A percentile compares a stretch with the other conserved stretches of the same genome.
These are phyloP conservation scores for Paedocypris micromegethes DNA, from an alignment of 2,797 vertebrate species.

Conservation along the genomic window DNA sequence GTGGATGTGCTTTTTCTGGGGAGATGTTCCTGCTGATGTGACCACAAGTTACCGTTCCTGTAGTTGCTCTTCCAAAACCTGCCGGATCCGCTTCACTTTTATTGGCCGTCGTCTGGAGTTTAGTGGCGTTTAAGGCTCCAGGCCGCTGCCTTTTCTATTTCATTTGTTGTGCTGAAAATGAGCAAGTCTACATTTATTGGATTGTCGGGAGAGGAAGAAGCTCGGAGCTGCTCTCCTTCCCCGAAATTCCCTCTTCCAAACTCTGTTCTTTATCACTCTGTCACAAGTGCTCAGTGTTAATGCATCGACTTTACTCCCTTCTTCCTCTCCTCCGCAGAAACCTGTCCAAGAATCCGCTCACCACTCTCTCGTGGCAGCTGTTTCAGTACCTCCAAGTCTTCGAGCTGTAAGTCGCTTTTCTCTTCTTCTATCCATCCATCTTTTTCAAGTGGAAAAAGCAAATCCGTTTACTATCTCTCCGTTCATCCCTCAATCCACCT, in stretches of 20 bases:
- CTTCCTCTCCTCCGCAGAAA: slow-evolving; percentile 67
- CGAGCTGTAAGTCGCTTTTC: slow-evolving; percentile 75
- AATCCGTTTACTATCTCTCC: too few species aligned
- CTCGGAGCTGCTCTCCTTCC: slow-evolving; percentile 12
- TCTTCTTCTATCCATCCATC: slow-evolving; percentile 1
- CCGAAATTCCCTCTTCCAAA: slow-evolving; percentile 8
- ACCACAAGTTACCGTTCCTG: too few species aligned
- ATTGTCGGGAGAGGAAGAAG: slow-evolving; percentile 23
- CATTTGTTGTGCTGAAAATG: slow-evolving; percentile 54
- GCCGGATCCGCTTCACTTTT: slow-evolving; percentile 25
- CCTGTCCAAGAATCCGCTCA: slow-evolving; percentile 81
- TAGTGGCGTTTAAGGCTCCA: slow-evolving; percentile 44
- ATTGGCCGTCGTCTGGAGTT: slow-evolving; percentile 45
- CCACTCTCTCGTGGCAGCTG: slow-evolving; percentile 80
- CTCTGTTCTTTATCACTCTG: slow-evolving; percentile 35
- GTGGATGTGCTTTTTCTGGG: too few species aligned
- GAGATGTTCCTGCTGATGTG: too few species aligned
- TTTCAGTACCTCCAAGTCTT: slow-evolving; percentile 81
- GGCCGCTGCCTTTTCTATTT: slow-evolving; percentile 41
- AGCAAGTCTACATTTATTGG: slow-evolving; percentile 47
- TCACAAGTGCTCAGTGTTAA: slow-evolving; percentile 23
- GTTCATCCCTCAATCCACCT: too few species aligned
- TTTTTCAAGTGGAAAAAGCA: background rate
- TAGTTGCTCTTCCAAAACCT: background rate
- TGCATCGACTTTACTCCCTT: slow-evolving; percentile 27